Base-by-base conservation (phyloP, 2,888 invertebrate species). In the Phania funesta region DNA sequence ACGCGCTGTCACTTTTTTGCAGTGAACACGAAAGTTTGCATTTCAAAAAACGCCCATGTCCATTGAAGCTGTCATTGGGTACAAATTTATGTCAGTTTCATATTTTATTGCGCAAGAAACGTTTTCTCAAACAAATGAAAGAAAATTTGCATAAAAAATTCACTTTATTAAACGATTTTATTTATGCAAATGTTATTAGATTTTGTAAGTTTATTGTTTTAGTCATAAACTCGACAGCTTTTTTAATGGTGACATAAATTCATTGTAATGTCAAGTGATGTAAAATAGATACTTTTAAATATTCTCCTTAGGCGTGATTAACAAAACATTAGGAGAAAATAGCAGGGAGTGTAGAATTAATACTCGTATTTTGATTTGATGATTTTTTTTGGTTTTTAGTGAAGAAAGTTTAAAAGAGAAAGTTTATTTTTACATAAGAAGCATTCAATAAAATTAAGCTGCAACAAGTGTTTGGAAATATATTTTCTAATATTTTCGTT, bases 51-150 rank as follows among this genome's bases (percentile, higher is more conserved):
- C 32, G 20, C 29, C n/a, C 60, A 50, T 52, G 20, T 52, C 35
- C n/a, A 3, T 29, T n/a, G 22, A 41, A 29, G 32, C 4, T 44
- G 16, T 7, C 44, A 68, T 74, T 41, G 44, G 24, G 24, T 3
- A 74, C 18, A 65, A 74, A 74, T 54, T 54, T 54, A 74, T 46
- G 35, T 8, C 32, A 46, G 24, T 44, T 71, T 58, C 16, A 29
- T 22, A 11, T 32, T n/a, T n/a, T 26, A 41, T 48, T 38, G 18
- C 11, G 8, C 26, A 58, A 58, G 2, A 35, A 54, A n/a, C 11
- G 35, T 4, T 13, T 38, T n/a, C n/a, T n/a, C n/a, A n/a, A 38
- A 38, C 11, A 38, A 13, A 38, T 38, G 2, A 38, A n/a, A 38
- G 1, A n/a, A 13, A 38, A 38, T 38, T 38, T 4, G 13, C 11